Percentiles rank a stretch among this genome's conserved stretches.
Conservation (phyloP, 1,140 invertebrate genomes). For the Psilanteris sp. region DNA sequence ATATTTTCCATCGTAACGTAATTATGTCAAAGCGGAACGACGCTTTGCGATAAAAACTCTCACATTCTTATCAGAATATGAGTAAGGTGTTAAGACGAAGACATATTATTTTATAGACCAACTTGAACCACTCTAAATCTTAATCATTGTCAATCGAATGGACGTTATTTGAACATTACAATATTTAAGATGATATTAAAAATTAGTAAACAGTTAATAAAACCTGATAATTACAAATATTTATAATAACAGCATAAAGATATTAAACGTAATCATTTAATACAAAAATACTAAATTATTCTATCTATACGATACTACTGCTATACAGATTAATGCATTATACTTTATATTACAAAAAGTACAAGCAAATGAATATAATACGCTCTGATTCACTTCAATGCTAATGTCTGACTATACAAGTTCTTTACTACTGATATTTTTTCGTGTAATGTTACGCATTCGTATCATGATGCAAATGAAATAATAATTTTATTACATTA, state of each 20-base stretch:
- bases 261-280: not conserved
- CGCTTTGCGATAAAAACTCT: too few relatives aligned
- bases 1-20: too few relatives aligned
- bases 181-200: too few relatives aligned
- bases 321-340: slow-evolving; percentile 3
- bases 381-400: slow-evolving; percentile 46
- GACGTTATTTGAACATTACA: not conserved
- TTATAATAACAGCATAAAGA: too few relatives aligned
- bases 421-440: slow-evolving; percentile 35
- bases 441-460: slow-evolving; percentile 4
- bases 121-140: slow-evolving; percentile 18
- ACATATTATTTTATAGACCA: slow-evolving; percentile 27
- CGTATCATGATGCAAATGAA: not conserved
- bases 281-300: slow-evolving; percentile 5
- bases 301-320: not conserved
- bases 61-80: too few relatives aligned
- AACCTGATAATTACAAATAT: too few relatives aligned
- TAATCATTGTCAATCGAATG: slow-evolving; percentile 1
- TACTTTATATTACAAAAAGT: slow-evolving; percentile 10
- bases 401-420: slow-evolving; percentile 39
- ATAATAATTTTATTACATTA: too few relatives aligned
- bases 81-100: not conserved
- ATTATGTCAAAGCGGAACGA: too few relatives aligned
- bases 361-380: slow-evolving; percentile 31
- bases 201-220: too few relatives aligned